These are phyloP conservation scores for Colletes latitarsis DNA, from an alignment of 1,140 invertebrate genomes.

Conservation along the genomic window DNA sequence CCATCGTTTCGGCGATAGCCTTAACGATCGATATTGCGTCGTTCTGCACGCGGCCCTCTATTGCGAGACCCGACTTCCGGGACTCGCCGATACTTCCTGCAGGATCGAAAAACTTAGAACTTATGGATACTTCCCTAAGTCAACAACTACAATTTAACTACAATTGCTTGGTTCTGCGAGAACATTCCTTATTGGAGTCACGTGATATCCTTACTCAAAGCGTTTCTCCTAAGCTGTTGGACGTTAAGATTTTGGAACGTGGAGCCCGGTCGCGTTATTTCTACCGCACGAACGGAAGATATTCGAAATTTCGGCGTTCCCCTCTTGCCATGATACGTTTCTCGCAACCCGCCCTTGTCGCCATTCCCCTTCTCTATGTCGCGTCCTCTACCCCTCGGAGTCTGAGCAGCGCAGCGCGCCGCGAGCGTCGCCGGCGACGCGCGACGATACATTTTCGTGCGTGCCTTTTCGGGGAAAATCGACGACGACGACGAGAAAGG, in stretches of 20 bases:
- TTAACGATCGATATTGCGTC: slow-evolving; percentile 50
- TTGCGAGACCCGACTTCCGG: not conserved
- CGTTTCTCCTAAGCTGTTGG: too few relatives aligned
- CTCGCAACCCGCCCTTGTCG: slow-evolving; percentile 28
- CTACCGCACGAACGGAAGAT: not conserved
- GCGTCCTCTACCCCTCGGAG: slow-evolving; percentile 9
- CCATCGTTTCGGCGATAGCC: not conserved
- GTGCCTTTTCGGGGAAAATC: slow-evolving; percentile 49
- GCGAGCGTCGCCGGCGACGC: slow-evolving; percentile 32
- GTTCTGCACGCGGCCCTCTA: slow-evolving; percentile 19
- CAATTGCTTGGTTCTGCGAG: not conserved
- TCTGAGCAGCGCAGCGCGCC: slow-evolving; percentile 10
- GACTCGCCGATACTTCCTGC: not conserved
- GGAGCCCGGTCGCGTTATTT: not conserved
- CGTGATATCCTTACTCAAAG: too few relatives aligned
- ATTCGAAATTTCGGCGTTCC: slow-evolving; percentile 17
- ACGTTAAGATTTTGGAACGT: too few relatives aligned
- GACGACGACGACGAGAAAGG: slow-evolving; percentile 33
- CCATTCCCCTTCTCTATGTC: slow-evolving; percentile 35
- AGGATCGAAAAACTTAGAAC: not conserved
- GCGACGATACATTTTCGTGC: slow-evolving; percentile 46
- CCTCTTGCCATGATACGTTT: slow-evolving; percentile 38
- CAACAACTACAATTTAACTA: not conserved
- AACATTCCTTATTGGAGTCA: too few relatives aligned
- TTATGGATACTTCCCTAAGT: not conserved